Conservation (phyloP, 92 coral and sea anemone genomes). For the Porites lobata region DNA sequence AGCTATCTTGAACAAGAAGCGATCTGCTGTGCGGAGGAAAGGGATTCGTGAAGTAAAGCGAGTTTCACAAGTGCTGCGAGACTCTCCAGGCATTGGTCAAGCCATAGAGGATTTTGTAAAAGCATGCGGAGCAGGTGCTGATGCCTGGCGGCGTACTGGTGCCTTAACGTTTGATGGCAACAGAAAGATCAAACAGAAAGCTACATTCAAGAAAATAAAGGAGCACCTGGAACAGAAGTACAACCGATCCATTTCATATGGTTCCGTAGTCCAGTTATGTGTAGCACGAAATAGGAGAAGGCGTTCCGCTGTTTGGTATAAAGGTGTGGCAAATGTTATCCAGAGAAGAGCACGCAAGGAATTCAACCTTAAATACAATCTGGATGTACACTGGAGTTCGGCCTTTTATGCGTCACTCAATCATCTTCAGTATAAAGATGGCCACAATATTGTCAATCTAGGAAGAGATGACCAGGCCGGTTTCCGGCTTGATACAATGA, state of each 20-base stretch:
- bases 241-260: slow-evolving; percentile 59
- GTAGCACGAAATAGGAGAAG: slow-evolving; percentile 72
- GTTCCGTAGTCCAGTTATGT: slow-evolving; percentile 78
- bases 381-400: slow-evolving; percentile 78
- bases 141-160: slow-evolving; percentile 78
- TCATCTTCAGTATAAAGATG: slow-evolving; percentile 64
- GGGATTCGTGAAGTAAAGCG: slow-evolving; percentile 39
- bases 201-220: slow-evolving; percentile 71
- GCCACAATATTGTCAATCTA: slow-evolving; percentile 57
- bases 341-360: slow-evolving; percentile 70
- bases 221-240: slow-evolving; percentile 69
- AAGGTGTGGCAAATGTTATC: slow-evolving; percentile 62
- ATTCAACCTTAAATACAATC: slow-evolving; percentile 68
- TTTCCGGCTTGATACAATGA: slow-evolving; percentile 76
- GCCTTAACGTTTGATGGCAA: slow-evolving; percentile 76
- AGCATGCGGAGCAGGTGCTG: slow-evolving; percentile 73
- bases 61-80: slow-evolving; percentile 49
- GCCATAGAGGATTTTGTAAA: slow-evolving; percentile 65
- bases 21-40: slow-evolving; percentile 30
- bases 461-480: slow-evolving; percentile 91
- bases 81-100: slow-evolving; percentile 66
- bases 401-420: slow-evolving; percentile 68
- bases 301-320: slow-evolving; percentile 60
- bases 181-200: slow-evolving; percentile 65
- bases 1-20: slow-evolving; percentile 40